A percentile compares a stretch with the other conserved stretches of the same genome.
Conservation (phyloP, 2,888 invertebrate genomes). For the Vandiemenella viatica region DNA sequence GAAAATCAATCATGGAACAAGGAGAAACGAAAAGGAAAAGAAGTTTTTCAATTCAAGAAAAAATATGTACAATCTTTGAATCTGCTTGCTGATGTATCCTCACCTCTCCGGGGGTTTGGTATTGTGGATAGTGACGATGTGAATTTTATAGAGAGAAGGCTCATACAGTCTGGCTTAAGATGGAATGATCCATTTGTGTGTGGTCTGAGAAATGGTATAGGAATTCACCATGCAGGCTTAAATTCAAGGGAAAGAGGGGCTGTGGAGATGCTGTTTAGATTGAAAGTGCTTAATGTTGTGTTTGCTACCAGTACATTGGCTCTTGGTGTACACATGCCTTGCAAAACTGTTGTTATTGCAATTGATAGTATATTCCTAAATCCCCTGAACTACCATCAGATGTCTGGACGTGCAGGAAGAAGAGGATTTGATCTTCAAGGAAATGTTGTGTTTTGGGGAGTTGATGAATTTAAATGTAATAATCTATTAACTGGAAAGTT, state of each 20-base stretch:
- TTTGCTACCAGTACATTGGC: slow-evolving; percentile 19
- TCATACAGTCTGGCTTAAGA: too few relatives aligned
- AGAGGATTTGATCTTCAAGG: slow-evolving; percentile 7
- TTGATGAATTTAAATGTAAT: slow-evolving; percentile 5
- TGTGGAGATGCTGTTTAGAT: slow-evolving; percentile 25
- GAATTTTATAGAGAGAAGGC: too few relatives aligned
- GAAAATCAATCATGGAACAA: too few relatives aligned
- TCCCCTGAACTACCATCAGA: slow-evolving; percentile 18
- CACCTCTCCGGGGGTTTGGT: too few relatives aligned
- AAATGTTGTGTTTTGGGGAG: slow-evolving; percentile 8
- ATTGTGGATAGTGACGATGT: too few relatives aligned
- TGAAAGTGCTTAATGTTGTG: slow-evolving; percentile 18
- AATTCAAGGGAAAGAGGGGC: slow-evolving; percentile 22
- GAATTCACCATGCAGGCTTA: too few relatives aligned
- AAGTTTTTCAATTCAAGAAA: too few relatives aligned
- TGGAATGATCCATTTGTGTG: too few relatives aligned
- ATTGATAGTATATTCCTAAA: slow-evolving; percentile 19
- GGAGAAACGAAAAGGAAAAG: too few relatives aligned
- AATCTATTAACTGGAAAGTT: slow-evolving; percentile 6
- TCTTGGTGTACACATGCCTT: slow-evolving; percentile 21
- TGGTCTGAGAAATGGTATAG: too few relatives aligned
- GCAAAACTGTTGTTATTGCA: slow-evolving; percentile 19
- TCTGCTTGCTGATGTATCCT: too few relatives aligned
- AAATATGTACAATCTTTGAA: too few relatives aligned
- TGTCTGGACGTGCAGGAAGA: slow-evolving; percentile 11